Conservation (phyloP, 1,140 invertebrate genomes). For the Lerema accius region DNA sequence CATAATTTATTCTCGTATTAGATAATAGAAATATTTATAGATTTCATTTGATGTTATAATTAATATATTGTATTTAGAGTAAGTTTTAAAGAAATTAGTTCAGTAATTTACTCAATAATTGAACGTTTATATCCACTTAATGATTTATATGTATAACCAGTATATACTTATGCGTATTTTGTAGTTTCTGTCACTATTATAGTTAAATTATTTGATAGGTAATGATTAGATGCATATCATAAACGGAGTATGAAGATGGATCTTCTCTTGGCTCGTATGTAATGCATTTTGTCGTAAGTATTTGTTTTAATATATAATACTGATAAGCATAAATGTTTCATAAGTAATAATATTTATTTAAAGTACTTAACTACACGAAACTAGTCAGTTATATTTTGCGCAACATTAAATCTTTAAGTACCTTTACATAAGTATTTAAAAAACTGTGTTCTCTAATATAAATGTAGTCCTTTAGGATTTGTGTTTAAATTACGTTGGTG, state of each 20-base stretch:
- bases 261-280: constrained; percentile 51
- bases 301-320: constrained; percentile 67
- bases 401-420: constrained; percentile 79
- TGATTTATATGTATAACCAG: constrained; percentile 59
- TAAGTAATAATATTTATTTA: constrained; percentile 80
- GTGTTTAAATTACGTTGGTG: constrained; percentile 78
- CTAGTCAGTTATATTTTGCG: constrained; percentile 83
- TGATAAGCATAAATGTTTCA: constrained; percentile 77
- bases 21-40: constrained; percentile 72
- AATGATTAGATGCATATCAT: constrained; percentile 63
- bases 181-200: constrained; percentile 66
- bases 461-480: constrained; percentile 72
- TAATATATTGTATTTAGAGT: constrained; percentile 76
- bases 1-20: constrained; percentile 79
- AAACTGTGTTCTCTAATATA: constrained; percentile 79
- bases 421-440: constrained; percentile 73
- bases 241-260: constrained; percentile 28
- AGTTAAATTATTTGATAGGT: constrained; percentile 77
- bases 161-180: constrained; percentile 60
- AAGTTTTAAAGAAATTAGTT: constrained; percentile 74
- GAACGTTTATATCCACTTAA: constrained; percentile 51
- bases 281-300: constrained; percentile 75
- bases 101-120: constrained; percentile 53
- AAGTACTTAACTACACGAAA: constrained; percentile 83
- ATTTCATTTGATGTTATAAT: constrained; percentile 79